A percentile compares a stretch with the other conserved stretches of the same genome.
phyloP scores from a whole-genome alignment of 2,113 vertebrate genomes.

The Ciconia boyciana region DNA sequence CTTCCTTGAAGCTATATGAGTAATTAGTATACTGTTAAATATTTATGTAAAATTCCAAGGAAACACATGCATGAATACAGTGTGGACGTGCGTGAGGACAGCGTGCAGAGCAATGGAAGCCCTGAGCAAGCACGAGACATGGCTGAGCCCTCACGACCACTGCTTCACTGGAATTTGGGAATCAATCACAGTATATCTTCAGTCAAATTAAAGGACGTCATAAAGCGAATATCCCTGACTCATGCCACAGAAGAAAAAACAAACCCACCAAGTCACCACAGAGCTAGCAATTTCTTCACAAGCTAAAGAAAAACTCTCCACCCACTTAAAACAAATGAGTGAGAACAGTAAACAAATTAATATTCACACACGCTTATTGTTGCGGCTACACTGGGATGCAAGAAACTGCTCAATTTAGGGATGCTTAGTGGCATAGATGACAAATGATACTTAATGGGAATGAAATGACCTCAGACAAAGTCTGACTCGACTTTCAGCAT shows the following conservation, averaged over 20 bases:
- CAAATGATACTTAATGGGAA: constrained; percentile 8
- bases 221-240: constrained; percentile 25
- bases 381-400: not conserved
- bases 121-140: constrained; percentile 2
- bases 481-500: not conserved
- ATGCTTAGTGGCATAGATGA: not conserved
- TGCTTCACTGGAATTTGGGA: constrained; percentile 35
- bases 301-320: not conserved
- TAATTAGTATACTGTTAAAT: constrained; percentile 46
- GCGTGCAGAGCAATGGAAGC: not conserved
- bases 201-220: constrained; percentile 49
- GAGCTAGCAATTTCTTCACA: not conserved
- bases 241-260: not conserved
- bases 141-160: not conserved
- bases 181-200: not conserved
- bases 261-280: not conserved
- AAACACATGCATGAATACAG: not conserved
- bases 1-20: constrained; percentile 18
- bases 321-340: not conserved
- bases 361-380: not conserved
- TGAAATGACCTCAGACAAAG: not conserved
- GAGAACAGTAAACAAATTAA: not conserved
- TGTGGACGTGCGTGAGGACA: not conserved
- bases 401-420: not conserved
- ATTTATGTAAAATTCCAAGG: constrained; percentile 47